These are phyloP conservation scores for Epirrhoe tristata DNA, from an alignment of 2,888 invertebrate species.

Conservation along the genomic window DNA sequence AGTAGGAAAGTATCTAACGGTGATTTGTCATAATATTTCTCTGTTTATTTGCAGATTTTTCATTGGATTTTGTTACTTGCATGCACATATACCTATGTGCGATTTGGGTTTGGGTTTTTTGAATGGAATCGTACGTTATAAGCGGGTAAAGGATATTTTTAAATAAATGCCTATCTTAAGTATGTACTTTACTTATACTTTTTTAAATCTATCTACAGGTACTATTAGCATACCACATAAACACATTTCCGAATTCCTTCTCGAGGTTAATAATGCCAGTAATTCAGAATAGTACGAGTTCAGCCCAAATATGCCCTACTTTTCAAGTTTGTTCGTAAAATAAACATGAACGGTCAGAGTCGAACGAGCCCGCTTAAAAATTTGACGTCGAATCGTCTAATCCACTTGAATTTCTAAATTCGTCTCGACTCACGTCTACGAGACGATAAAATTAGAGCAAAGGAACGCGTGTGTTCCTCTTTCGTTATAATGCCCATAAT, in stretches of 20 bases:
- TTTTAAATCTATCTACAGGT: no score
- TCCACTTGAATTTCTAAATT: constrained; percentile 54
- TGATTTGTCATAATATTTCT: constrained; percentile 75
- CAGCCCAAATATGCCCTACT: constrained; percentile 11
- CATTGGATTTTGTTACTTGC: constrained; percentile 16
- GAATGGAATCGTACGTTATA: background rate
- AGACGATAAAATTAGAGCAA: constrained; percentile 60
- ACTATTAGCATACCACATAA: background rate
- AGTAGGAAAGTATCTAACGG: constrained; percentile 31
- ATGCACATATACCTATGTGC: no score
- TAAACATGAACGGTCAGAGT: constrained; percentile 22
- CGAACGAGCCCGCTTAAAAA: constrained; percentile 39
- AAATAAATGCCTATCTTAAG: no score
- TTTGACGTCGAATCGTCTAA: constrained; percentile 47
- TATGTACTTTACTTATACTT: no score
- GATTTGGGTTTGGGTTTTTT: no score
- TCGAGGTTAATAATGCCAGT: background rate
- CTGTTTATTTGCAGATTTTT: constrained; percentile 44
- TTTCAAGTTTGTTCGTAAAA: constrained; percentile 29
- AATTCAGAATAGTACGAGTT: background rate
- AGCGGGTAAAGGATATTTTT: no score
- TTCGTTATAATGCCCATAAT: constrained; percentile 54
- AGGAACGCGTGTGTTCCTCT: constrained; percentile 54
- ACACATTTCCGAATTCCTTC: background rate
- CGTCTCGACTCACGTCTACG: constrained; percentile 53